These are phyloP conservation scores for Tokudaia muenninki DNA, from an alignment of 2,797 vertebrate species.

Conservation along the genomic window DNA sequence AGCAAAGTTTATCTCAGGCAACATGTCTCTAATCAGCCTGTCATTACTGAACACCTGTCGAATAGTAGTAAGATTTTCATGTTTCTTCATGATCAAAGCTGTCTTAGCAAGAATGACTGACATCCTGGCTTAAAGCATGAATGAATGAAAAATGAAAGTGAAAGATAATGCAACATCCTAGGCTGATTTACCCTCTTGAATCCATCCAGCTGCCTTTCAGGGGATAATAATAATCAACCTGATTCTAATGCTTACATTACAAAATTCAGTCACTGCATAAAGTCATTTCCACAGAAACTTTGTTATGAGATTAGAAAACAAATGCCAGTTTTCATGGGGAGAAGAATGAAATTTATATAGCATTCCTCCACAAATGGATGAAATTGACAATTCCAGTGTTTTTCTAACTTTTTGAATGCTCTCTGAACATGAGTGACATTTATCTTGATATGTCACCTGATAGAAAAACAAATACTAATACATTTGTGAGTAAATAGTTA, in stretches of 20 bases:
- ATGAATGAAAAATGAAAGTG: neutral
- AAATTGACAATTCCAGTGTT: neutral
- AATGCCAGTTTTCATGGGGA: neutral
- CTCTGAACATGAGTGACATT: neutral
- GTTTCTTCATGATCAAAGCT: neutral
- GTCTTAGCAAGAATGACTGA: neutral
- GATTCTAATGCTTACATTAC: neutral
- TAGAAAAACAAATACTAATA: neutral
- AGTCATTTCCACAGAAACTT: neutral
- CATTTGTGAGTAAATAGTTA: neutral
- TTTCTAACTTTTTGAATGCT: neutral
- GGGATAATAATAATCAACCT: neutral
- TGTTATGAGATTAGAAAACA: neutral
- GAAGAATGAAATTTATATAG: neutral
- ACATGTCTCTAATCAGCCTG: neutral
- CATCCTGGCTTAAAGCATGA: neutral
- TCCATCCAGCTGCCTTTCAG: neutral
- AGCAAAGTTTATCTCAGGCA: neutral
- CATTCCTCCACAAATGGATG: neutral
- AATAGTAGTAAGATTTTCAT: neutral
- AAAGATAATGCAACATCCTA: neutral
- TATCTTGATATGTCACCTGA: neutral
- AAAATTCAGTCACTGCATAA: neutral
- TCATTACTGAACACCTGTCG: neutral
- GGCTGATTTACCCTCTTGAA: neutral